Percentiles rank a stretch among this genome's conserved stretches.
Evolutionary conservation across 2,797 vertebrate genomes (phyloP).

Genomic region (Urocyon cinereoargenteus): DNA sequence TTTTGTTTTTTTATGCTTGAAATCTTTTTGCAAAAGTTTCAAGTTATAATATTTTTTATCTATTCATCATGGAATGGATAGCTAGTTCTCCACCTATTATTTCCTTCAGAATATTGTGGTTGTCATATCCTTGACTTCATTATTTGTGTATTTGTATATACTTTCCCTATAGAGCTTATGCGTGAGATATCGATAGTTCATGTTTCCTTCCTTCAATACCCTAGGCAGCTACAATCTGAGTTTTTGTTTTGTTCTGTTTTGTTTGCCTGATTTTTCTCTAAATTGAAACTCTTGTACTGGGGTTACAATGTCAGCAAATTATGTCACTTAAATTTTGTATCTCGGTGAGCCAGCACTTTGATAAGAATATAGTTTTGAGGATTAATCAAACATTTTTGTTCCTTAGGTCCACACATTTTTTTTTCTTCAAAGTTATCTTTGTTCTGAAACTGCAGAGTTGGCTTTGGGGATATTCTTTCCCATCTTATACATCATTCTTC

Average conservation of each 20-base stretch:
- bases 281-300: neutral
- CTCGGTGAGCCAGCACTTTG: neutral
- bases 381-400: neutral
- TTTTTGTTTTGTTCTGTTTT: conserved; percentile 11
- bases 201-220: neutral
- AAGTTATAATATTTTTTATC: neutral
- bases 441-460: neutral
- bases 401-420: neutral
- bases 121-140: neutral
- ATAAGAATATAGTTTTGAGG: neutral
- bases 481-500: neutral
- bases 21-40: neutral
- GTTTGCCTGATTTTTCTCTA: neutral
- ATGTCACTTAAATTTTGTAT: neutral
- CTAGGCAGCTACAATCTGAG: neutral
- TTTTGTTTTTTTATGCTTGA: neutral
- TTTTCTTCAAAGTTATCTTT: neutral
- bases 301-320: neutral
- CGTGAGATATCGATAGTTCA: neutral
- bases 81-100: neutral
- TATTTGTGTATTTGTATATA: neutral
- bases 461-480: neutral
- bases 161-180: neutral
- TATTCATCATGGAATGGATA: neutral
- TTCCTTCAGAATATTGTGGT: neutral